Conservation (phyloP, 2,797 vertebrate genomes). For the Enteromius paludinosus region DNA sequence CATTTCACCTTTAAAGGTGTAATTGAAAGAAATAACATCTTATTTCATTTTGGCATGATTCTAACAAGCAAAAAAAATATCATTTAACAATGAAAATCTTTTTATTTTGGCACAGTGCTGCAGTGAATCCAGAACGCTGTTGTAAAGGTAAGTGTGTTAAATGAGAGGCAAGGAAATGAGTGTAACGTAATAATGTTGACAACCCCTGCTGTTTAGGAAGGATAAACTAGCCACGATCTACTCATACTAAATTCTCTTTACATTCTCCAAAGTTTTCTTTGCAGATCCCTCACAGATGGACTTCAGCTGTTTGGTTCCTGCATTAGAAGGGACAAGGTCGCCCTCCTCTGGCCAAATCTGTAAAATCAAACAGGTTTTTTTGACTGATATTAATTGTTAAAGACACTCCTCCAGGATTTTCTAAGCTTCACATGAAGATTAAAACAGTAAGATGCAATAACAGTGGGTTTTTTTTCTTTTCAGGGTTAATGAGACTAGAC, state of each 20-base stretch:
- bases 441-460: background rate
- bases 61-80: background rate
- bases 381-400: background rate
- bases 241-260: background rate
- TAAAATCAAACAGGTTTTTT: background rate
- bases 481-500: background rate
- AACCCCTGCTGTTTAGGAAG: conserved; percentile 8
- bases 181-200: conserved; percentile 1
- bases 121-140: background rate
- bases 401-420: background rate
- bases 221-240: background rate
- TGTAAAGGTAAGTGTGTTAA: background rate
- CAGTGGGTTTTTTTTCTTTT: background rate
- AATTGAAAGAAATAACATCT: background rate
- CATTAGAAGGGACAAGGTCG: conserved; percentile 38
- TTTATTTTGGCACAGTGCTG: background rate
- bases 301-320: background rate
- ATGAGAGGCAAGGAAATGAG: conserved; percentile 6
- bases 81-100: background rate
- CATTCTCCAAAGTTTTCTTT: background rate
- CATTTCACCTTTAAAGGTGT: background rate
- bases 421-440: background rate
- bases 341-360: conserved; percentile 50
- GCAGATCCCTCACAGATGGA: background rate
- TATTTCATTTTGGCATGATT: background rate